Percentiles rank a stretch among this genome's conserved stretches.
Evolutionary conservation across 2,888 invertebrate species (phyloP).

Genomic region (Pristionchus maxplancki): DNA sequence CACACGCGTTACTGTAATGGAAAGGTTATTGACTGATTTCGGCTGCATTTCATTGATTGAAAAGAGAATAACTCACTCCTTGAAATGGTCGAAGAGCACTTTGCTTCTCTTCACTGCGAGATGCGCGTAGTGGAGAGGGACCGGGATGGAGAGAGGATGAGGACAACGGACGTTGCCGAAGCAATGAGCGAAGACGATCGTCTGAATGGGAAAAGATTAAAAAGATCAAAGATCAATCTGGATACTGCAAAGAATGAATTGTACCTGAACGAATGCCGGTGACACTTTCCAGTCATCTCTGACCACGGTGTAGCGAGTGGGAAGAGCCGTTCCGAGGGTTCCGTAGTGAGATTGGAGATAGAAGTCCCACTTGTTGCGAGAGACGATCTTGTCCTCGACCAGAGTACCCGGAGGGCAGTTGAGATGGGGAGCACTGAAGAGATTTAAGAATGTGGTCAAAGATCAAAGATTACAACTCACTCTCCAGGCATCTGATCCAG

Average conservation of each 20-base stretch:
- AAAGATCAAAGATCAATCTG: background rate
- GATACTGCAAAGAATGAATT: no score
- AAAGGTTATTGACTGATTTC: no score
- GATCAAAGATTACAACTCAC: background rate
- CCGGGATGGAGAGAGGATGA: slow-evolving; percentile 81
- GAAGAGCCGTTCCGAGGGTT: slow-evolving; percentile 72
- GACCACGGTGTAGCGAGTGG: slow-evolving; percentile 88
- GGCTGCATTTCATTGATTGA: no score
- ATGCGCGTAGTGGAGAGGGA: slow-evolving; percentile 76
- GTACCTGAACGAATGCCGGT: background rate
- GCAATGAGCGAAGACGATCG: slow-evolving; percentile 85
- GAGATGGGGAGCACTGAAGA: background rate
- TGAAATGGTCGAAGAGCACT: slow-evolving; percentile 25
- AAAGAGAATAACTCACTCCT: background rate
- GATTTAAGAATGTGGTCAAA: background rate
- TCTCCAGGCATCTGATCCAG: background rate
- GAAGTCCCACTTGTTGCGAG: slow-evolving; percentile 67
- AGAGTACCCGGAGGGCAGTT: slow-evolving; percentile 71
- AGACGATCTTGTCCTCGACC: slow-evolving; percentile 67
- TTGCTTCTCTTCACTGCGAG: slow-evolving; percentile 51
- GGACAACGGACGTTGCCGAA: slow-evolving; percentile 90
- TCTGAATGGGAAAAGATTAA: slow-evolving; percentile 41
- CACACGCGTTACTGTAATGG: no score
- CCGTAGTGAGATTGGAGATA: slow-evolving; percentile 71
- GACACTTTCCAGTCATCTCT: slow-evolving; percentile 84